These are phyloP conservation scores for Sanderia malayensis DNA, from an alignment of 30 jellyfish, hydroid and myxozoan species.

Conservation along the genomic window DNA sequence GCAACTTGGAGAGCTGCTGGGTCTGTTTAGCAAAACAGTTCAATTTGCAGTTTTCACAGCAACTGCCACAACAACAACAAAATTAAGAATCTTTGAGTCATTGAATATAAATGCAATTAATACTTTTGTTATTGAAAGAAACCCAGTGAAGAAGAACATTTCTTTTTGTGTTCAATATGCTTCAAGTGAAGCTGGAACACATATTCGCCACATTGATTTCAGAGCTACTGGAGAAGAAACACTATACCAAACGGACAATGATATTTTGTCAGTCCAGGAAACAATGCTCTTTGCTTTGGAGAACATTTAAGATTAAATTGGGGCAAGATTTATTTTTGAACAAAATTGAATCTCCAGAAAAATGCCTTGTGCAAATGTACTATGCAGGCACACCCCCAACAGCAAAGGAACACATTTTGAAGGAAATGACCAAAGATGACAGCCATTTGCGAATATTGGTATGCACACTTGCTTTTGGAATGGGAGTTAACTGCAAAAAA, in stretches of 20 bases:
- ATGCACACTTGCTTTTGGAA: neutral
- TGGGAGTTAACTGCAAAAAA: neutral
- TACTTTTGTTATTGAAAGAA: neutral
- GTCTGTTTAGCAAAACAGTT: neutral
- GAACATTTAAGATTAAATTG: neutral
- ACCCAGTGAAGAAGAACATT: neutral
- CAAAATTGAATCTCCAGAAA: neutral
- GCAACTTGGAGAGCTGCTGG: neutral
- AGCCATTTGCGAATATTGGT: neutral
- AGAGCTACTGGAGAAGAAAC: neutral
- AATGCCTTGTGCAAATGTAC: neutral
- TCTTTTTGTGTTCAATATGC: neutral
- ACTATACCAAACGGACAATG: conserved; percentile 5
- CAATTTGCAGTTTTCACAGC: neutral
- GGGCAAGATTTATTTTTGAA: neutral
- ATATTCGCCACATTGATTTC: no score
- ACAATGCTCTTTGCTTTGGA: conserved; percentile 10
- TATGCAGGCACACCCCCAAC: neutral
- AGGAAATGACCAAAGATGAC: neutral
- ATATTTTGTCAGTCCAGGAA: conserved; percentile 9
- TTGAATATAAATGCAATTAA: neutral
- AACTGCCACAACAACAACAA: neutral
- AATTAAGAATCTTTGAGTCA: no score
- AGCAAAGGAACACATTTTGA: neutral
- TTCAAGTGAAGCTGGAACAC: neutral